phyloP scores from a whole-genome alignment of 2,113 vertebrate species.

The Syngnathus floridae region DNA sequence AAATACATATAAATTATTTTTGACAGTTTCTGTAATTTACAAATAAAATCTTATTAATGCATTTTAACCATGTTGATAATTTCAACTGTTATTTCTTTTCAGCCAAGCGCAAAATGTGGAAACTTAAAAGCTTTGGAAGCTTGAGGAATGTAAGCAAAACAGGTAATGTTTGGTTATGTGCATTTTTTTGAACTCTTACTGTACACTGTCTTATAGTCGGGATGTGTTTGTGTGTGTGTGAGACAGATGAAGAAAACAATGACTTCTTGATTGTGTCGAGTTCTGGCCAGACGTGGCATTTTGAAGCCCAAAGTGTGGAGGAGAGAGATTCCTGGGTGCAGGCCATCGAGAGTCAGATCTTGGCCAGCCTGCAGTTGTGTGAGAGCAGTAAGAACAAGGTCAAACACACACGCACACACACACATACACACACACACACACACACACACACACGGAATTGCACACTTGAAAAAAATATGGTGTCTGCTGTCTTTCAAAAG shows the following conservation, averaged over 20 bases:
- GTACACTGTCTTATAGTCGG: not conserved
- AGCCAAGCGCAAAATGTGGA: slow-evolving; percentile 98
- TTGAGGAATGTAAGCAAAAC: slow-evolving; percentile 98
- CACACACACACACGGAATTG: not conserved
- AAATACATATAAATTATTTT: not conserved
- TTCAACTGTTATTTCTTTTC: slow-evolving; percentile 35
- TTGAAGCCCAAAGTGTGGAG: slow-evolving; percentile 84
- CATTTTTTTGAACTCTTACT: not conserved
- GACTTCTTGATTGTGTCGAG: slow-evolving; percentile 91
- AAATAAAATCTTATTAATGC: not conserved
- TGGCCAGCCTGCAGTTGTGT: slow-evolving; percentile 90
- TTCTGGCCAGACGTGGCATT: slow-evolving; percentile 92
- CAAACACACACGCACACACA: slow-evolving; percentile 20
- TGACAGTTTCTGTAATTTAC: not conserved
- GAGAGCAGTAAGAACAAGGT: slow-evolving; percentile 94
- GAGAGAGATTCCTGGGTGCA: slow-evolving; percentile 92
- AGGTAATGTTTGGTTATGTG: slow-evolving; percentile 71
- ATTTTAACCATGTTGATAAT: slow-evolving; percentile 1
- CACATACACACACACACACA: not conserved
- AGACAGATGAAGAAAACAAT: slow-evolving; percentile 85
- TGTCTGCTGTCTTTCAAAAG: slow-evolving; percentile 7
- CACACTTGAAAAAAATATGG: not conserved
- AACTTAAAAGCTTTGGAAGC: slow-evolving; percentile 97
- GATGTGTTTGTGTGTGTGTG: slow-evolving; percentile 8
- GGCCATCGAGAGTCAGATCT: slow-evolving; percentile 91